Conservation (phyloP, 2,113 vertebrate species). For the Sturnira hondurensis region DNA sequence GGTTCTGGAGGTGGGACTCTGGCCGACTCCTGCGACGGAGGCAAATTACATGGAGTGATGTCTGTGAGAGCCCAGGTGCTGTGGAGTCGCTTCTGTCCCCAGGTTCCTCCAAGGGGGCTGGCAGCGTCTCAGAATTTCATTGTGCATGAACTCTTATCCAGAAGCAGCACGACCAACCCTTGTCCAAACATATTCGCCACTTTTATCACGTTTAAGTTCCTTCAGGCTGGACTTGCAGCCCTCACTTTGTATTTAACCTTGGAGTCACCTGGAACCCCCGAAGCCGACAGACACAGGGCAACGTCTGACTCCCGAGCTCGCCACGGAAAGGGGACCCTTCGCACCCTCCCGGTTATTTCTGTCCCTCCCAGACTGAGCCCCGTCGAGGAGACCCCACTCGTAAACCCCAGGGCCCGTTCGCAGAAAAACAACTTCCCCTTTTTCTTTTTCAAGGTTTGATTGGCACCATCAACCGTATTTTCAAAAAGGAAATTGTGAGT, state of each 20-base stretch:
- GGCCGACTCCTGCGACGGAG: slow-evolving; percentile 78
- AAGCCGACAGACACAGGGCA: neutral
- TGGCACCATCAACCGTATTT: slow-evolving; percentile 1
- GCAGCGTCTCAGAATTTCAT: slow-evolving; percentile 32
- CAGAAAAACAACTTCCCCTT: neutral
- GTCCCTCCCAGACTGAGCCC: neutral
- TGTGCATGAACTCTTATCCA: slow-evolving; percentile 40
- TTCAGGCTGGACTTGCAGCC: neutral
- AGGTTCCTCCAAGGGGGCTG: slow-evolving; percentile 42
- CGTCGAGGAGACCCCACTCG: neutral
- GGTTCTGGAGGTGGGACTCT: slow-evolving; percentile 80
- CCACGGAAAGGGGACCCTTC: neutral
- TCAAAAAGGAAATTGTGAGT: slow-evolving; percentile 9
- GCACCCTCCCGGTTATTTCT: neutral
- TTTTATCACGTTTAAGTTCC: slow-evolving; percentile 33
- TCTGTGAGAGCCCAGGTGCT: slow-evolving; percentile 63
- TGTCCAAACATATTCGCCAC: slow-evolving; percentile 4
- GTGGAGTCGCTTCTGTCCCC: slow-evolving; percentile 52
- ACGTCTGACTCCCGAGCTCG: neutral
- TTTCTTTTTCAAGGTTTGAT: slow-evolving; percentile 6
- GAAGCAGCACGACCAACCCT: slow-evolving; percentile 32
- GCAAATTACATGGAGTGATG: slow-evolving; percentile 76
- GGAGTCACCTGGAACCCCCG: neutral
- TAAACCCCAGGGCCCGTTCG: neutral
- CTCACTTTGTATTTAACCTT: neutral